These are phyloP conservation scores for Forbesichthys agassizii DNA, from an alignment of 2,113 vertebrate species.

Conservation along the genomic window DNA sequence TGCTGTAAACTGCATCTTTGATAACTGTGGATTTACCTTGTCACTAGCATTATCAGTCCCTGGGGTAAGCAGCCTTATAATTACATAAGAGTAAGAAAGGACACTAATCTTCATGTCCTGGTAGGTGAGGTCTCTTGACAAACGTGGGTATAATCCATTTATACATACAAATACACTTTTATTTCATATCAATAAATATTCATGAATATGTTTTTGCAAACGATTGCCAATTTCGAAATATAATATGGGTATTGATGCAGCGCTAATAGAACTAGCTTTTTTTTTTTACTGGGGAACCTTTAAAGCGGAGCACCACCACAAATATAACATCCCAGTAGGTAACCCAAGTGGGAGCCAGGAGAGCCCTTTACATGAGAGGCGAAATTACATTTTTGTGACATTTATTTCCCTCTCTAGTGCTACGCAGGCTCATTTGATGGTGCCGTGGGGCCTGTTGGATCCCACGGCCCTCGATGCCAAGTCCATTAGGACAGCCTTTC, in stretches of 20 bases:
- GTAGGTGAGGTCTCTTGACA: not conserved
- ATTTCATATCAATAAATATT: not conserved
- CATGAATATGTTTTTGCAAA: not conserved
- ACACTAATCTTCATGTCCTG: not conserved
- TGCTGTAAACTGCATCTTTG: conserved; percentile 42
- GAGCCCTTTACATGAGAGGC: conserved; percentile 66
- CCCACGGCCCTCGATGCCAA: conserved; percentile 47
- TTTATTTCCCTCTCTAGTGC: conserved; percentile 67
- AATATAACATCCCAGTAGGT: conserved; percentile 53
- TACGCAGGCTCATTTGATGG: conserved; percentile 60
- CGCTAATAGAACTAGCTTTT: conserved; percentile 28
- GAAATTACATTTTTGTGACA: conserved; percentile 75
- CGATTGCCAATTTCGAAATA: conserved; percentile 24
- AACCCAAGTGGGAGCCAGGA: conserved; percentile 57
- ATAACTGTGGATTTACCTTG: conserved; percentile 66
- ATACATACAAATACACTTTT: too few species aligned
- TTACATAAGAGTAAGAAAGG: conserved; percentile 35
- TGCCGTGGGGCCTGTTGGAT: conserved; percentile 72
- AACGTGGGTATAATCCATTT: too few species aligned
- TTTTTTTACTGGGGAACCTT: conserved; percentile 44
- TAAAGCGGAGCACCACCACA: conserved; percentile 41
- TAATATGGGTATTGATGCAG: conserved; percentile 16
- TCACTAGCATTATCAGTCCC: conserved; percentile 53
- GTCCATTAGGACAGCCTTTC: conserved; percentile 74
- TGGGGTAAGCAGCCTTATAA: conserved; percentile 36